Evolutionary conservation across 2,888 invertebrate species (phyloP).

Genomic region (Tillus elongatus): DNA sequence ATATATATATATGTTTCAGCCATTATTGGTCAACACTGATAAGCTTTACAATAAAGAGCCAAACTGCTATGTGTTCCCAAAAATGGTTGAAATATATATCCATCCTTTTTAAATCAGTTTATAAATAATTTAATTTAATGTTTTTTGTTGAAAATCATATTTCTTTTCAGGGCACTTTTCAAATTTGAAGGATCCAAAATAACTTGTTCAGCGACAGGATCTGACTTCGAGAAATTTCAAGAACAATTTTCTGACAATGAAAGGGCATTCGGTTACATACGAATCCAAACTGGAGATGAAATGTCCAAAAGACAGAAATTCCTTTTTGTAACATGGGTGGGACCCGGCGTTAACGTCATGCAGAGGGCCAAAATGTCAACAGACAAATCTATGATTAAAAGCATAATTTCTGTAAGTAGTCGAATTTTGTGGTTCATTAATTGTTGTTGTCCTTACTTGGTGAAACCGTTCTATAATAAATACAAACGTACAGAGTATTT

Average conservation of each 20-base stretch:
- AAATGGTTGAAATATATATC: no score
- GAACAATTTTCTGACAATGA: constrained; percentile 62
- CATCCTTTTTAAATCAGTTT: no score
- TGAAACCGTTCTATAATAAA: no score
- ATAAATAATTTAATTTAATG: no score
- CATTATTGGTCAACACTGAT: no score
- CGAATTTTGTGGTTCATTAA: no score
- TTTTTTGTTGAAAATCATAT: neutral
- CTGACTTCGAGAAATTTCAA: constrained; percentile 60
- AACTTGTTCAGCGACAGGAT: constrained; percentile 56
- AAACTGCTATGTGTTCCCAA: no score
- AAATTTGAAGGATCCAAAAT: constrained; percentile 64
- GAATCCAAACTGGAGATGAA: constrained; percentile 71
- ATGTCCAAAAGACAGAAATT: constrained; percentile 76
- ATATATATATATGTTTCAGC: no score
- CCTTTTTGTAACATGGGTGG: constrained; percentile 69
- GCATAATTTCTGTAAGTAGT: constrained; percentile 60
- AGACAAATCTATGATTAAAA: constrained; percentile 69
- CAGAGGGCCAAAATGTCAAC: constrained; percentile 76
- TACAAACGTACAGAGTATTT: no score
- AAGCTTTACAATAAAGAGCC: no score
- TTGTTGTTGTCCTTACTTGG: no score
- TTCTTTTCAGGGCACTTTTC: constrained; percentile 57
- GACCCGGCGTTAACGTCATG: constrained; percentile 62
- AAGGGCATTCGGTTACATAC: constrained; percentile 65